Base-by-base conservation (phyloP, 2,113 vertebrate species). In the Dolichallabes microphthalmus region DNA sequence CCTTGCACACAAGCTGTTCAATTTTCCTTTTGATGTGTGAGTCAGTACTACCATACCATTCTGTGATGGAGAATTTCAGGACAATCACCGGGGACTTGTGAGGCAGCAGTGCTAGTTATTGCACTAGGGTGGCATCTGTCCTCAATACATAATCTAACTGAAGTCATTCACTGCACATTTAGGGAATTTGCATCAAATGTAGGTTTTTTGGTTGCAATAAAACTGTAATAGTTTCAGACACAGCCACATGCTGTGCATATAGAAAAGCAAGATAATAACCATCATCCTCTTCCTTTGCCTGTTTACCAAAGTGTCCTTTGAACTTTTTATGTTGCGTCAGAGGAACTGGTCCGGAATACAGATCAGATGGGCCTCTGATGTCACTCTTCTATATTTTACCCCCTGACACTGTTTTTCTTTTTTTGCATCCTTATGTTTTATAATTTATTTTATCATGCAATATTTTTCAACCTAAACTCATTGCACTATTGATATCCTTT, bases 321-420 rank as follows among this genome's bases (percentile, higher is more conserved):
- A 80, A 35, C 30, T 79, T 45, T 45, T 45, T 45, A 45, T 45
- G 39, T 45, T 77, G 50, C 27, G 19, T 61, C 9, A 39, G 27
- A 39, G 12, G 22, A 61, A 80, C 32, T 61, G 57, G 55, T 80
- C 78, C 55, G 45, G 78, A 80, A 80, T 80, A 80, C 58, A 61
- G 58, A 80, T 80, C 55, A 80, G 78, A n/a, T n/a, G 22, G 19
- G 39, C 22, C 32, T 80, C 57, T 80, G 32, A 63, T 63, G 58
- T 80, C 30, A 32, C 32, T 61, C 58, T 80, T 80, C 78, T n/a
- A 80, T 61, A 61, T 77, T 77, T 35, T 80, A 79, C 32, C 58
- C 30, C n/a, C 78, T 45, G 12, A 80, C 78, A n/a, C 7, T n/a
- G 22, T 79, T 61, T 74, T 73, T 64, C 17, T 17, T 57, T 61